Base-by-base conservation (phyloP, 2,888 invertebrate species). In the Fissipunctia ypsillon region DNA sequence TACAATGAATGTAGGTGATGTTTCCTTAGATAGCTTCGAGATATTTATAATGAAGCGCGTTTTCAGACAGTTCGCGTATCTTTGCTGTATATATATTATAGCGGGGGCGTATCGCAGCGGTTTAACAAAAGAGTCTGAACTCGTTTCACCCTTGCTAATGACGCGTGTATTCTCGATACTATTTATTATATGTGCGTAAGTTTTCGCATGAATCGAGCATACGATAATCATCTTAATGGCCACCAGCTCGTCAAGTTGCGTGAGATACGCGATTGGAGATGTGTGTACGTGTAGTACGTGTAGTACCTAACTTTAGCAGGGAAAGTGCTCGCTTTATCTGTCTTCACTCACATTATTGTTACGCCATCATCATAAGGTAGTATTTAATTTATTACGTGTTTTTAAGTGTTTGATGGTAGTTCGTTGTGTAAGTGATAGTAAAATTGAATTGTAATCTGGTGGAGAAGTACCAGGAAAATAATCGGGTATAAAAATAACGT, bases 91-190 rank as follows among this genome's bases (percentile, higher is more conserved):
- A 63, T 48, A n/a, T 69, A 25, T 4, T 45, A 54, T 52, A 35
- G 45, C 31, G 56, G 45, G 45, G 69, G 67, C 66, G 69, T 69
- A 69, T 56, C 45, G 22, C 43, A 50, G 25, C 41, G 43, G 48
- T 68, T 56, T 72, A 68, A 76, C 77, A 81, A 81, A 73, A 76
- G 76, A 70, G 57, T 75, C 81, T 76, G 77, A 82, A 82, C 82
- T 69, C 43, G 35, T 43, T 69, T 76, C 66, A 81, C 71, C 80
- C 77, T 69, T 35, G 35, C 69, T 84, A 81, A 81, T 71, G 69
- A 71, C 31, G 67, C 76, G 57, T 69, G 56, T 67, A 64, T 69
- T 72, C 56, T 71, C 31, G 28, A 76, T 84, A 75, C 65, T 61
- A 35, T n/a, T n/a, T n/a, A n/a, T n/a, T 59, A 59, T 50, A 59